phyloP scores from a whole-genome alignment of 2,888 invertebrate species.

The Dysmachus trigonus region DNA sequence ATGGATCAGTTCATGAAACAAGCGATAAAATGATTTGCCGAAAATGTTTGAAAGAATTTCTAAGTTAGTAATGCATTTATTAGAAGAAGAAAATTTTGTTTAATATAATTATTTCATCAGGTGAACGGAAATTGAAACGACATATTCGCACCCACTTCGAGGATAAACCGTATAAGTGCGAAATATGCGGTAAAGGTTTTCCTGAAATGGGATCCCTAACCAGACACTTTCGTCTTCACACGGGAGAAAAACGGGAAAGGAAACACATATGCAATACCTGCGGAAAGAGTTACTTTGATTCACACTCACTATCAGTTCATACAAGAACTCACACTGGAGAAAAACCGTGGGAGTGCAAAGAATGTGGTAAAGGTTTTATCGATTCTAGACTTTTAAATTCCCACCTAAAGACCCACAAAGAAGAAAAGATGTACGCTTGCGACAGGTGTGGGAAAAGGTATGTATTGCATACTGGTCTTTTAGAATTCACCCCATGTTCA shows the following conservation, averaged over 20 bases:
- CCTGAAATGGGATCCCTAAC: slow-evolving; percentile 67
- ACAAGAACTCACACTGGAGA: slow-evolving; percentile 62
- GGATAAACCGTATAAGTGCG: slow-evolving; percentile 66
- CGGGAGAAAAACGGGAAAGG: slow-evolving; percentile 66
- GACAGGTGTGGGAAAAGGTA: slow-evolving; percentile 68
- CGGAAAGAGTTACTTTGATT: slow-evolving; percentile 66
- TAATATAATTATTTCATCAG: slow-evolving; percentile 52
- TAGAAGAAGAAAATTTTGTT: neutral
- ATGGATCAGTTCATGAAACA: slow-evolving; percentile 64
- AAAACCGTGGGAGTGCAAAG: slow-evolving; percentile 62
- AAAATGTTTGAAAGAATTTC: slow-evolving; percentile 67
- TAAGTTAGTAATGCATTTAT: slow-evolving; percentile 59
- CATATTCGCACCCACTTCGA: slow-evolving; percentile 68
- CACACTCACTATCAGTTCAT: slow-evolving; percentile 61
- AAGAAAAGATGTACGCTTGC: slow-evolving; percentile 68
- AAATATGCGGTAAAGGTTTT: slow-evolving; percentile 66
- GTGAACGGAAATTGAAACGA: slow-evolving; percentile 63
- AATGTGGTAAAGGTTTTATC: slow-evolving; percentile 65
- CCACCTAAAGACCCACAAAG: slow-evolving; percentile 68
- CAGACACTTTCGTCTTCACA: slow-evolving; percentile 67
- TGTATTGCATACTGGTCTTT: no score
- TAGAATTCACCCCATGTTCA: no score
- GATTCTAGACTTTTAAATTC: slow-evolving; percentile 65
- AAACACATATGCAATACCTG: slow-evolving; percentile 66
- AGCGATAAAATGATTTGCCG: slow-evolving; percentile 64